Conservation (phyloP, 2,113 vertebrate genomes). For the Pollimyrus isidori region DNA sequence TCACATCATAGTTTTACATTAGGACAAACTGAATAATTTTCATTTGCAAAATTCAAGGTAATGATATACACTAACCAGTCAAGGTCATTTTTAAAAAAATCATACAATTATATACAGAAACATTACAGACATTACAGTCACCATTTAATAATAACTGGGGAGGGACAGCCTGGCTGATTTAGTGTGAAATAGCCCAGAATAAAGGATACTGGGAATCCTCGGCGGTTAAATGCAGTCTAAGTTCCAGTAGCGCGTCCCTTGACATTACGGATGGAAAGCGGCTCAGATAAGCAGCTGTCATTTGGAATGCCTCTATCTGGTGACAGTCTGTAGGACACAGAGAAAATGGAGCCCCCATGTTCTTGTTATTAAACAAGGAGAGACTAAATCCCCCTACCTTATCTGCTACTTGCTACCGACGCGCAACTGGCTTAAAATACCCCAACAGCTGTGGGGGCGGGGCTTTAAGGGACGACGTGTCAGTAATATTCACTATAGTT, state of each 20-base stretch:
- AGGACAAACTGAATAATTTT: not conserved
- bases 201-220: slow-evolving; percentile 24
- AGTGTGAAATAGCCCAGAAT: not conserved
- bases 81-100: slow-evolving; percentile 13
- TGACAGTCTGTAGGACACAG: slow-evolving; percentile 52
- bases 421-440: slow-evolving; percentile 18
- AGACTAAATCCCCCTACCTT: slow-evolving; percentile 38
- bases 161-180: not conserved
- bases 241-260: not conserved
- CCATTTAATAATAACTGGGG: not conserved
- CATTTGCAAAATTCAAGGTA: not conserved
- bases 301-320: slow-evolving; percentile 53
- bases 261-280: slow-evolving; percentile 42
- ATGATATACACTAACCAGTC: slow-evolving; percentile 22
- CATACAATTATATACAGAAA: not conserved
- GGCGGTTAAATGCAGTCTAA: slow-evolving; percentile 1
- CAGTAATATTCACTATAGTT: not conserved
- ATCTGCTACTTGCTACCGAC: slow-evolving; percentile 36
- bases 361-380: slow-evolving; percentile 33
- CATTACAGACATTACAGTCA: not conserved
- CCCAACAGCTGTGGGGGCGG: slow-evolving; percentile 36
- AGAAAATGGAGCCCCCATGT: slow-evolving; percentile 45
- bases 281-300: slow-evolving; percentile 58
- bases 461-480: not conserved
- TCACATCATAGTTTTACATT: not conserved